A percentile compares a stretch with the other conserved stretches of the same genome.
Conservation (phyloP, 23 tunicate genomes). For the Ciona savignyi region DNA sequence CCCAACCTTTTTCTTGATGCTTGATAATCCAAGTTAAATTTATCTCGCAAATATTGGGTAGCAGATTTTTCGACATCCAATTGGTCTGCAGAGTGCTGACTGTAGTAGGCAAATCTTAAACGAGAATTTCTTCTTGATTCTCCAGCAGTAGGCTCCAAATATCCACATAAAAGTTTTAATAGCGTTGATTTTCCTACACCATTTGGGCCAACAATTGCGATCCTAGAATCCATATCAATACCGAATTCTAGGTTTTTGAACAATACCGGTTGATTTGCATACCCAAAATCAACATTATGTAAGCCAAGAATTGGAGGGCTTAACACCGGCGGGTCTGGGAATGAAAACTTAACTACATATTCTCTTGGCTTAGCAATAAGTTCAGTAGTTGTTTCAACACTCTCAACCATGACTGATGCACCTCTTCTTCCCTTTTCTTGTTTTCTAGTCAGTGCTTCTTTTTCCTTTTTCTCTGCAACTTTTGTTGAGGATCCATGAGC, state of each 20-base stretch:
- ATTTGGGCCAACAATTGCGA: slow-evolving; percentile 98
- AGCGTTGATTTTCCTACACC: slow-evolving; percentile 98
- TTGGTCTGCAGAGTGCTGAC: slow-evolving; percentile 98
- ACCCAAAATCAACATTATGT: slow-evolving; percentile 83
- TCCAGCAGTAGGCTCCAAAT: slow-evolving; percentile 68
- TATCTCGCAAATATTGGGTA: slow-evolving; percentile 71
- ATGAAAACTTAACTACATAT: slow-evolving; percentile 85
- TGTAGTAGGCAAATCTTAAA: slow-evolving; percentile 85
- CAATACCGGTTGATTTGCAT: slow-evolving; percentile 76
- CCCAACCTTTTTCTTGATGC: slow-evolving; percentile 93
- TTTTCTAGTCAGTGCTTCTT: slow-evolving; percentile 91
- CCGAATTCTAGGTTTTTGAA: slow-evolving; percentile 96
- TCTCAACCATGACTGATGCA: slow-evolving; percentile 78
- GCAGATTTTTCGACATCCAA: slow-evolving; percentile 96
- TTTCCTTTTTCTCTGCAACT: slow-evolving; percentile 86
- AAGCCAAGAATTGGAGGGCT: slow-evolving; percentile 96
- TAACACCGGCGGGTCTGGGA: slow-evolving; percentile 81
- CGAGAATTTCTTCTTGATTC: slow-evolving; percentile 87
- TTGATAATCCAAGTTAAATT: slow-evolving; percentile 80
- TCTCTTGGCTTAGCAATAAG: slow-evolving; percentile 86
- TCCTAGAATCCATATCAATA: slow-evolving; percentile 89
- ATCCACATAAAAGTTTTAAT: slow-evolving; percentile 88
- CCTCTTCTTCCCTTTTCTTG: slow-evolving; percentile 84
- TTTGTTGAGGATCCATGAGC: slow-evolving; percentile 81
- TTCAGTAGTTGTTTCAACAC: slow-evolving; percentile 62